Percentiles rank a stretch among this genome's conserved stretches.
These are phyloP conservation scores for Meghimatium bilineatum DNA, from an alignment of 2,888 invertebrate genomes.

Conservation along the genomic window DNA sequence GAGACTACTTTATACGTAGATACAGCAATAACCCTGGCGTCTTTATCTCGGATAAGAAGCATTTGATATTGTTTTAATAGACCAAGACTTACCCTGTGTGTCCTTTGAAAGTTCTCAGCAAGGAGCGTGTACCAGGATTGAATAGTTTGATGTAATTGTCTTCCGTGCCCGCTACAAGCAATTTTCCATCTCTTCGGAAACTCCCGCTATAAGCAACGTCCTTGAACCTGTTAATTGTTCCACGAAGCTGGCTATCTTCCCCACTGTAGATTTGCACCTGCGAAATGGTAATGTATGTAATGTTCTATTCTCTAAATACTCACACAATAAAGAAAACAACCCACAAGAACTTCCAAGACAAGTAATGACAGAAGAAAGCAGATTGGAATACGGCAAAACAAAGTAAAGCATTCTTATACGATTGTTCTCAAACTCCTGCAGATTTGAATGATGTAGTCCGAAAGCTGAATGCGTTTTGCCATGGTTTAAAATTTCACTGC, in stretches of 20 bases:
- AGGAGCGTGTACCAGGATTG: conserved; percentile 88
- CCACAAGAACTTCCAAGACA: no score
- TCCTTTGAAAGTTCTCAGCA: conserved; percentile 87
- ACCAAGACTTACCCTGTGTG: conserved; percentile 67
- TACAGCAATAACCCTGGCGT: no score
- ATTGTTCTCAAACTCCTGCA: no score
- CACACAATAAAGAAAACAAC: neutral
- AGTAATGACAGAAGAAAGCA: no score
- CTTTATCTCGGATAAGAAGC: neutral
- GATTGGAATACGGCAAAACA: no score
- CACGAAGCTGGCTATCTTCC: conserved; percentile 65
- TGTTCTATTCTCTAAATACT: neutral
- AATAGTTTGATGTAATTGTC: conserved; percentile 91
- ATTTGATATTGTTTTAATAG: neutral
- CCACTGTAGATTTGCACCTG: conserved; percentile 73
- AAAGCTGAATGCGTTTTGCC: no score
- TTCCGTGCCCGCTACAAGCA: conserved; percentile 89
- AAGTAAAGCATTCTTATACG: no score
- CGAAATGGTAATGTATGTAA: no score
- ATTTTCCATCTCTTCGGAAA: conserved; percentile 76
- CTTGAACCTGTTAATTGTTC: conserved; percentile 75
- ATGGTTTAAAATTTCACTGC: no score
- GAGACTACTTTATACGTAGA: no score
- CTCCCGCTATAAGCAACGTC: conserved; percentile 76
- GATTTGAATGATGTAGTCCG: no score